Percentiles rank a stretch among this genome's conserved stretches.
Conservation (phyloP, 2,797 vertebrate genomes). For the Argya squamiceps region DNA sequence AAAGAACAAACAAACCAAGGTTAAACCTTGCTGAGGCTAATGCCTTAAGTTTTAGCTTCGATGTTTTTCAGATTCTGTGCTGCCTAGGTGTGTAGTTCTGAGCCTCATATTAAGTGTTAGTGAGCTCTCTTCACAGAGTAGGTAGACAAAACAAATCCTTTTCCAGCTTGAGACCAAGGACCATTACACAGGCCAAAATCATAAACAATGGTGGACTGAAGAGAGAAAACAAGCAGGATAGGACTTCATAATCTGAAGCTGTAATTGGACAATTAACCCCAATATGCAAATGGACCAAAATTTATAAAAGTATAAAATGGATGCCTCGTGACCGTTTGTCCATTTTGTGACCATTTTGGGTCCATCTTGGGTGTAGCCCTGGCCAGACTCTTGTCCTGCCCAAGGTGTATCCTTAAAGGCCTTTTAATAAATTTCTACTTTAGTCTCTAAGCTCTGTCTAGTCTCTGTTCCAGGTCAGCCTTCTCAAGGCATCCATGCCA, state of each 20-base stretch:
- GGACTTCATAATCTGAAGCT: neutral
- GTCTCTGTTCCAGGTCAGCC: neutral
- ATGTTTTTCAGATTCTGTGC: neutral
- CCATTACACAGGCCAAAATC: neutral
- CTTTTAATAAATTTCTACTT: neutral
- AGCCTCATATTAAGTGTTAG: neutral
- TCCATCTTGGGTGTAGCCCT: neutral
- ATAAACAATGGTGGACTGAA: neutral
- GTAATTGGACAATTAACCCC: neutral
- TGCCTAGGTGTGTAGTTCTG: neutral
- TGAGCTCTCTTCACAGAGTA: neutral
- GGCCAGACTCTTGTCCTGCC: neutral
- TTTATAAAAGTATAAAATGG: neutral
- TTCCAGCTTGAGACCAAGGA: neutral
- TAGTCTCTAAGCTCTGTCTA: neutral
- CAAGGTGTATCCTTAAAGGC: neutral
- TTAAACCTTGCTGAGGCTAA: neutral
- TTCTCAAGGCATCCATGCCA: neutral
- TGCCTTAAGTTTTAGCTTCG: neutral
- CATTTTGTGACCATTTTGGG: neutral
- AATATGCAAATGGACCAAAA: neutral
- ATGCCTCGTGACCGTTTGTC: accelerated
- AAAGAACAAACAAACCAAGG: neutral
- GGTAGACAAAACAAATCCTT: neutral
- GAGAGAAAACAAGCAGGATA: neutral